Base-by-base conservation (phyloP, 2,888 invertebrate species). In the Leucania comma region DNA sequence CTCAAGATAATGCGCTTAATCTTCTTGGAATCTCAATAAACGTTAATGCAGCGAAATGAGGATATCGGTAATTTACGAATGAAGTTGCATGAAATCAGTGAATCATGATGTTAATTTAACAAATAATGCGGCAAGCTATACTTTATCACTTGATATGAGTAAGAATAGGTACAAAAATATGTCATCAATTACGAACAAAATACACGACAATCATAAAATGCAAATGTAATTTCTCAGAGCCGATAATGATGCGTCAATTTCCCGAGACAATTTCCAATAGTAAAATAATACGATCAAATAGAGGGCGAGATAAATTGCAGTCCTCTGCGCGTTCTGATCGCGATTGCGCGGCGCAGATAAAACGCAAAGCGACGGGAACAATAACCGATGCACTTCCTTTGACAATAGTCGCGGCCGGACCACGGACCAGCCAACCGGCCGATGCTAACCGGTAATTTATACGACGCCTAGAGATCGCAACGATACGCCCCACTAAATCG, bases 321-420 rank as follows among this genome's bases (percentile, higher is more conserved):
- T 90, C 88, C 87, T 83, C 83, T 76, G 78, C 83, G 87, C 86
- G 85, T 87, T 86, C 86, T 83, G 80, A 88, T 87, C 81, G 88
- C 88, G 93, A 94, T 94, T 84, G 87, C 87, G 84, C 89, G 88
- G 88, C 78, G 75, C 78, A 89, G 94, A 94, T 94, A 94, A 93
- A 89, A 90, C 87, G 86, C 88, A 90, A 92, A 92, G 89, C 93
- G 90, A 92, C 89, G 89, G 89, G 92, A 94, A 95, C 95, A 95
- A 95, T 95, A 94, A 94, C 93, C 91, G 94, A 94, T 94, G 94
- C 93, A 93, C 93, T 93, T 93, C 93, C 94, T 94, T 93, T 93
- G 94, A 94, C 95, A 95, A 94, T 93, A 88, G 90, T 89, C 85
- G 82, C 80, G 82, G 87, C 85, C 78, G 81, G 83, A 85, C 78